These are phyloP conservation scores for Sycophila sp. DNA, from an alignment of 1,140 invertebrate species.

Conservation along the genomic window DNA sequence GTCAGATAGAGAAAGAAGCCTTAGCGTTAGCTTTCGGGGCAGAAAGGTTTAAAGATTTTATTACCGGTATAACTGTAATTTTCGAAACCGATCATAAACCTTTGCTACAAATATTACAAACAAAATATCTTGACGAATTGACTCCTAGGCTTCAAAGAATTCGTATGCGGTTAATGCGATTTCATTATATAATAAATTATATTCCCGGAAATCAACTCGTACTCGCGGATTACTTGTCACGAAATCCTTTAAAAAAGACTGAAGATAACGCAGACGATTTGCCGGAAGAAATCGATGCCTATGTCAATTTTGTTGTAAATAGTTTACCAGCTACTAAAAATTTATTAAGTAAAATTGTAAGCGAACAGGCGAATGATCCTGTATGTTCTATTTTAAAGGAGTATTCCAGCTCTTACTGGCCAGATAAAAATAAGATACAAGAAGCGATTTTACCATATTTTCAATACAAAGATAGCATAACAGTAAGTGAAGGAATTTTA, in stretches of 20 bases:
- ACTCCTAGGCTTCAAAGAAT: slow-evolving; percentile 58
- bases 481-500: not conserved
- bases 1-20: slow-evolving; percentile 62
- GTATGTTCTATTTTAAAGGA: not conserved
- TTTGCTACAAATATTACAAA: slow-evolving; percentile 42
- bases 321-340: not conserved
- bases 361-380: not conserved
- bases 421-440: not conserved
- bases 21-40: slow-evolving; percentile 52
- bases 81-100: slow-evolving; percentile 55
- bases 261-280: slow-evolving; percentile 25
- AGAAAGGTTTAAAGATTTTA: slow-evolving; percentile 54
- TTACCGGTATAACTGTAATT: slow-evolving; percentile 43
- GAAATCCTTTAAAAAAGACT: slow-evolving; percentile 32
- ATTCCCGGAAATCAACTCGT: slow-evolving; percentile 49
- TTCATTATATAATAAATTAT: slow-evolving; percentile 49
- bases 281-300: slow-evolving; percentile 2
- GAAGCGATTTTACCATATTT: not conserved
- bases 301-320: not conserved
- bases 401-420: not conserved
- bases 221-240: slow-evolving; percentile 53
- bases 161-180: slow-evolving; percentile 53
- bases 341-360: not conserved
- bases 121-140: slow-evolving; percentile 50
- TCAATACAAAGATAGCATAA: not conserved